Evolutionary conservation across 2,888 invertebrate genomes (phyloP), one percentile per base, ranked within the genome.

Genomic region (Orthosia gothica): DNA sequence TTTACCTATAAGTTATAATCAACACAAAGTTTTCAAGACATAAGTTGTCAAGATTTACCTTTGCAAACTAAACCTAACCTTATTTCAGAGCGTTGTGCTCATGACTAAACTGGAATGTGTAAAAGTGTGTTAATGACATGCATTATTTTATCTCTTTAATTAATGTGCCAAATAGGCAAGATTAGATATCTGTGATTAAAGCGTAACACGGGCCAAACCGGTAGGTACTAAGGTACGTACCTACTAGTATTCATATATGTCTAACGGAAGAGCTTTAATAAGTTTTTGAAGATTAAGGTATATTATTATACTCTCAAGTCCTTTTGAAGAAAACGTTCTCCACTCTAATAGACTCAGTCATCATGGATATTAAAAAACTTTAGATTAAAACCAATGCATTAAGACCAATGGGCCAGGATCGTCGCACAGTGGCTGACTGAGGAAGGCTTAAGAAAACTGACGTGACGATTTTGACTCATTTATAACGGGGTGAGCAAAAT

Each of bases 91-190:
- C 9, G 32, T 20, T 32, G 15, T 59, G 16, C 13, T 32, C 26
- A 20, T 16, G 47, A 26, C 16, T 49, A 32, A 32, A 59, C 12
- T 32, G 9, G n/a, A 59, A 32, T 49, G 7, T 5, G 23, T 18
- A 40, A 50, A 20, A 63, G 20, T 40, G 32, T n/a, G 26, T 11
- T 18, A 20, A 11, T 50, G 68, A 69, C 11, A 18, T 40, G 2
- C n/a, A 59, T 40, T 59, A 3, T 32, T 40, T 40, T 59, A 59
- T 59, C 58, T n/a, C 5, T n/a, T 40, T 40, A 59, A 59, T 59
- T 59, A 40, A 59, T 55, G 9, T 15, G 20, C 3, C 9, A 15
- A 20, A 45, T 59, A 15, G n/a, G 59, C 9, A 45, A 20, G 59
- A 61, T 61, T 45, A 61, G 59, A 61, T 61, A 61, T 61, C 9